Base-by-base conservation (phyloP, 2,797 vertebrate species). In the Argyrosomus regius region DNA sequence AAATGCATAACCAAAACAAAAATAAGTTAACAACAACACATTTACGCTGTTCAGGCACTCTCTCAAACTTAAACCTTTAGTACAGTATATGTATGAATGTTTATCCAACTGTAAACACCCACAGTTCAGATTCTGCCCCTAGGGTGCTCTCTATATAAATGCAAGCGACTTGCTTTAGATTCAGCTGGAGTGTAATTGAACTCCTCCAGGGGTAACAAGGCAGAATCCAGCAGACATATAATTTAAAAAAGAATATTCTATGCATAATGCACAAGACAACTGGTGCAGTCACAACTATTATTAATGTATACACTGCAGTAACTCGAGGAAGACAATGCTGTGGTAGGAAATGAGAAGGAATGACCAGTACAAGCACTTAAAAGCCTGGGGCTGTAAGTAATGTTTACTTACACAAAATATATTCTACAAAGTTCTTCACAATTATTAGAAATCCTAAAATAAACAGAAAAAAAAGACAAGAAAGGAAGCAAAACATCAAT, bases 221-320 rank as follows among this genome's bases (percentile, higher is more conserved):
- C 65, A 69, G 17, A 80, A 78, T 80, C 54, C 8, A 1, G 41
- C 41, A 64, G 41, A 50, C 26, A 64, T 35, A 28, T 43, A 16
- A 82, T 75, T 78, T 50, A 57, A n/a, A 39, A 56, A 17, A n/a
- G 17, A 57, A 62, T 74, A 60, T 31, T 35, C 31, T 41, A 41
- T 70, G 60, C 57, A 85, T 81, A 85, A 80, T 49, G 20, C 57
- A 77, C 62, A 58, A 69, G 53, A 35, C 10, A 76, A 66, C 54
- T 52, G 26, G 76, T 62, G 72, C 45, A 80, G 52, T 76, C 59
- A 45, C 18, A 80, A 11, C 35, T 60, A 60, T 63, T 41, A 56
- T 64, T 71, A 70, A 76, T 73, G 20, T 26, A 70, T 61, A 56
- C 31, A 52, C 57, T 52, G 28, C 1, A 2, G 52, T 17, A 14